Conservation (phyloP, 1,140 invertebrate genomes). For the Nixonia krombeini region DNA sequence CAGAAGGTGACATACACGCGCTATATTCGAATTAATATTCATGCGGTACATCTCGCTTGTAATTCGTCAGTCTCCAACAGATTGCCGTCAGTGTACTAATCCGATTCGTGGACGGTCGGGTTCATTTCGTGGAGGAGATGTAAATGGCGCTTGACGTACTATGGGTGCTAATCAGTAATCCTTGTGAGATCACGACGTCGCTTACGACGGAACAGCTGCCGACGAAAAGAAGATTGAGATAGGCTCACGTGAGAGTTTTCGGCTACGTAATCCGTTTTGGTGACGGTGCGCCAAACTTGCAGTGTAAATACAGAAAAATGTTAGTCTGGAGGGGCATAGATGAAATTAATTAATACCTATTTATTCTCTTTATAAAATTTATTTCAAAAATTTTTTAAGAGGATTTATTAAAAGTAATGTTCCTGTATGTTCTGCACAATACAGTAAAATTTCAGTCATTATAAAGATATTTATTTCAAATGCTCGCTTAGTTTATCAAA, state of each 20-base stretch:
- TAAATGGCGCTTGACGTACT: constrained; percentile 13
- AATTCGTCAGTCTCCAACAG: constrained; percentile 33
- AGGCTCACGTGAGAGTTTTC: constrained; percentile 5
- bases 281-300: constrained; percentile 23
- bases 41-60: constrained; percentile 20
- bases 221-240: not conserved
- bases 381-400: too few relatives aligned
- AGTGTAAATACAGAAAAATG: constrained; percentile 12
- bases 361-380: too few relatives aligned
- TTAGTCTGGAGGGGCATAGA: too few relatives aligned
- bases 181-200: constrained; percentile 29
- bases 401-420: too few relatives aligned
- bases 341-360: too few relatives aligned
- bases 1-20: not conserved
- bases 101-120: constrained; percentile 43
- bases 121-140: constrained; percentile 32
- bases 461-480: too few relatives aligned
- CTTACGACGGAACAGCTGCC: constrained; percentile 27
- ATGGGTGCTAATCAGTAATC: constrained; percentile 48
- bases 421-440: too few relatives aligned
- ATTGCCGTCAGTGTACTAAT: constrained; percentile 33
- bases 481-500: too few relatives aligned
- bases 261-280: constrained; percentile 16
- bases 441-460: too few relatives aligned
- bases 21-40: constrained; percentile 24